phyloP scores from a whole-genome alignment of 1,140 invertebrate species.

The Tetramorium alpestre region DNA sequence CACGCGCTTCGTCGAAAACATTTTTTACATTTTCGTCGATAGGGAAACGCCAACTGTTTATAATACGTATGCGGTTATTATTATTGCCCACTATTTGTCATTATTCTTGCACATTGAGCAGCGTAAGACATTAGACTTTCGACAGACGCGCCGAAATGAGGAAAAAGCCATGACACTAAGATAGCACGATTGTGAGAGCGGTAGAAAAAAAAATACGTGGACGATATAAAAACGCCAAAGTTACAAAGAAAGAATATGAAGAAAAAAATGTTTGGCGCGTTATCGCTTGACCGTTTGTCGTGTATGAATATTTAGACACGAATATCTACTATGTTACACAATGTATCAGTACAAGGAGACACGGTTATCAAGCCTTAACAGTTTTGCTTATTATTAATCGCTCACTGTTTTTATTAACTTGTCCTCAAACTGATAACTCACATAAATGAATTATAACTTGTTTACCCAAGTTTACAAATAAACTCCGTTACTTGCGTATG shows the following conservation, averaged over 20 bases:
- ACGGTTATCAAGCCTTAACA: conserved; percentile 29
- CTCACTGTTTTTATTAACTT: conserved; percentile 37
- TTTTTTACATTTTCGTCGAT: conserved; percentile 17
- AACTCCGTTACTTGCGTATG: background rate
- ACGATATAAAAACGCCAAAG: background rate
- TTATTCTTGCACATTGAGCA: background rate
- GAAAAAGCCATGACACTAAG: background rate
- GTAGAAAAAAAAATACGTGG: no score
- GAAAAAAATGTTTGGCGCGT: background rate
- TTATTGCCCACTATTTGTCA: background rate
- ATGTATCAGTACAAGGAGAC: conserved; percentile 47
- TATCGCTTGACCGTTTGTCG: conserved; percentile 37
- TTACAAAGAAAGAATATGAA: background rate
- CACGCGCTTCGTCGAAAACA: conserved; percentile 16
- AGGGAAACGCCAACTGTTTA: background rate
- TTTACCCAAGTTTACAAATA: conserved; percentile 11
- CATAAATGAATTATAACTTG: conserved; percentile 35
- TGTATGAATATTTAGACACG: conserved; percentile 54
- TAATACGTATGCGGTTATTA: background rate
- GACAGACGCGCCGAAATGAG: background rate
- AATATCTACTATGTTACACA: conserved; percentile 55
- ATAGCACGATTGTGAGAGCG: background rate
- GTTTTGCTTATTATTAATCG: conserved; percentile 58
- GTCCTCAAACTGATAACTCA: conserved; percentile 29
- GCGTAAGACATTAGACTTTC: background rate